These are phyloP conservation scores for Ridgeia piscesae DNA, from an alignment of 1,140 invertebrate genomes.

Conservation along the genomic window DNA sequence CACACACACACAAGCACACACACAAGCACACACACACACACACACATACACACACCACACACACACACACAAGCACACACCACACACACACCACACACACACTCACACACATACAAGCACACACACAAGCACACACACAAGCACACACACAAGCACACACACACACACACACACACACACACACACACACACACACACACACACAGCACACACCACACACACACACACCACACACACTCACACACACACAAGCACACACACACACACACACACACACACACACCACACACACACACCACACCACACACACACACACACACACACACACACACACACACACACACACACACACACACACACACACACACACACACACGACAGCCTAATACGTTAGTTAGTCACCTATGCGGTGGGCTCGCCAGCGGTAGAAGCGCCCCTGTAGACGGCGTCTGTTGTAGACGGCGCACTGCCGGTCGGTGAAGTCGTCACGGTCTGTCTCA, in stretches of 20 bases:
- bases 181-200: not conserved
- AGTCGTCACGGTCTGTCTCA: not conserved
- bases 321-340: constrained; percentile 10
- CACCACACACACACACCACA: not conserved
- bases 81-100: not conserved
- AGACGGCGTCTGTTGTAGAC: not conserved
- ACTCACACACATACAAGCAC: too few relatives aligned
- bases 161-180: not conserved
- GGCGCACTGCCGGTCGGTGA: not conserved
- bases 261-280: too few relatives aligned
- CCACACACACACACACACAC: not conserved
- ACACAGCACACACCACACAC: not conserved
- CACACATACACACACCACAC: not conserved
- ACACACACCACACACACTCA: not conserved
- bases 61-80: not conserved
- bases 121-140: not conserved
- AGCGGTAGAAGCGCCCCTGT: not conserved
- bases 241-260: too few relatives aligned
- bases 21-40: constrained; percentile 12
- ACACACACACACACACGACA: not conserved
- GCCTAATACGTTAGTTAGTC: too few relatives aligned
- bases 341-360: constrained; percentile 17
- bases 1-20: constrained; percentile 6
- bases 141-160: not conserved
- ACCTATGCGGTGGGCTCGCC: not conserved